A percentile compares a stretch with the other conserved stretches of the same genome.
These are phyloP conservation scores for Carcharodon carcharias DNA, from an alignment of 2,797 vertebrate species.

Conservation along the genomic window DNA sequence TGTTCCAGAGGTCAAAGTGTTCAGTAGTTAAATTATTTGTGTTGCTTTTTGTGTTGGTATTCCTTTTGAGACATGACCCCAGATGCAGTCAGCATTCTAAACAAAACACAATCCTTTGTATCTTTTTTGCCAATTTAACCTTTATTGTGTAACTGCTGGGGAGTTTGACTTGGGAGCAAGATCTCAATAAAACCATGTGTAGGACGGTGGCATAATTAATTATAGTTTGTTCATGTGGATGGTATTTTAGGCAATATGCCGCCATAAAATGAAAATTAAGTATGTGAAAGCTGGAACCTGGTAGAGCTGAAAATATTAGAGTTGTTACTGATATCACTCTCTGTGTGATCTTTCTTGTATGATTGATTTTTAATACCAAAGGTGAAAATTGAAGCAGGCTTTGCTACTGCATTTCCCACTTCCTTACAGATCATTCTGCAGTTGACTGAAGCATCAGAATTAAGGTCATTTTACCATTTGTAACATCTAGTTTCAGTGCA, in stretches of 20 bases:
- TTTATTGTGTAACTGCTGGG: conserved; percentile 62
- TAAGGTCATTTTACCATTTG: too few relatives aligned
- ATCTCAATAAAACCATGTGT: conserved; percentile 64
- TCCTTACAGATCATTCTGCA: neutral
- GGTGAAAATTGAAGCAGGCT: too few relatives aligned
- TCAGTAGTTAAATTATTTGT: neutral
- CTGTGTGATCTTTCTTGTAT: neutral
- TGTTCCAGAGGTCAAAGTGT: neutral
- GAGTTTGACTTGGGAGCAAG: conserved; percentile 57
- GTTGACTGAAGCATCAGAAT: neutral
- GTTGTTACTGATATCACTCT: neutral
- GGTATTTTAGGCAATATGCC: conserved; percentile 52
- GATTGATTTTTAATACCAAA: too few relatives aligned
- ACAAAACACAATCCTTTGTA: conserved; percentile 44
- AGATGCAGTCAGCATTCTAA: neutral
- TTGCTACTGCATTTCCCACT: neutral
- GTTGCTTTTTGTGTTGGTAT: neutral
- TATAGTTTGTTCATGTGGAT: conserved; percentile 56
- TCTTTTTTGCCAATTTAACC: conserved; percentile 60
- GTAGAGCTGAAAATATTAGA: neutral
- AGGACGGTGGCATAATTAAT: conserved; percentile 29
- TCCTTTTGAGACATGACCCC: neutral
- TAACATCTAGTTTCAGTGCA: too few relatives aligned
- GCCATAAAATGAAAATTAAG: conserved; percentile 54
- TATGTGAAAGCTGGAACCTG: conserved; percentile 45